Percentiles rank a stretch among this genome's conserved stretches.
Conservation (phyloP, 2,797 vertebrate genomes). For the Manis javanica region DNA sequence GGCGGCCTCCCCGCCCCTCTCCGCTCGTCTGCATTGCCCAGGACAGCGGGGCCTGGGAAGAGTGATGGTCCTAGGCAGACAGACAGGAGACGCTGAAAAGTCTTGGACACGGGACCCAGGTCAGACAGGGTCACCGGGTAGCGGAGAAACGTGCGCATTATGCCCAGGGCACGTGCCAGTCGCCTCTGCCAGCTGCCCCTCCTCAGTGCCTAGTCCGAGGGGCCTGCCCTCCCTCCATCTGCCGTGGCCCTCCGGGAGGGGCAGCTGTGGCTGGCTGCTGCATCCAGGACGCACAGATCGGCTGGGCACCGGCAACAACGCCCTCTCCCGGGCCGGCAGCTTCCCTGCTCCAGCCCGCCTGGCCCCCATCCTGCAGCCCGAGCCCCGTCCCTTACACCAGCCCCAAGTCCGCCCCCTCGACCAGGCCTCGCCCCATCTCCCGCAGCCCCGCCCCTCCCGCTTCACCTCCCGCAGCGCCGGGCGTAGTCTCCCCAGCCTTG, state of each 20-base stretch:
- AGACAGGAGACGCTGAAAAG: not conserved
- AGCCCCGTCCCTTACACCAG: not conserved
- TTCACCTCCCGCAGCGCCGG: not conserved
- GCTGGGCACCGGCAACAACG: accelerated
- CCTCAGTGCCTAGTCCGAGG: no score
- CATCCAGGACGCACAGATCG: not conserved
- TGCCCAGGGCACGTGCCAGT: no score
- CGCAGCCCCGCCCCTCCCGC: no score
- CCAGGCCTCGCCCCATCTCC: no score
- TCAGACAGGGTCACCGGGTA: no score
- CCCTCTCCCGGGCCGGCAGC: accelerated
- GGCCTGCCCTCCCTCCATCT: no score
- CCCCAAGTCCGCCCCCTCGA: not conserved
- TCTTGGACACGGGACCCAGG: no score
- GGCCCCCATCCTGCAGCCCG: not conserved
- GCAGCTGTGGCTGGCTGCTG: no score
- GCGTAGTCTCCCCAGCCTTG: not conserved
- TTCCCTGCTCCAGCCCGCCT: not conserved
- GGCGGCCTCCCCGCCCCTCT: not conserved
- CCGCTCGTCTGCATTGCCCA: no score
- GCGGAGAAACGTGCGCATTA: no score
- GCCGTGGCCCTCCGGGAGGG: not conserved
- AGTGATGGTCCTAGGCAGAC: not conserved
- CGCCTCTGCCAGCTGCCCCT: no score
- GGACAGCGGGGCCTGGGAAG: no score